Conservation (phyloP, 2,113 vertebrate genomes). For the Hyaena hyaena region DNA sequence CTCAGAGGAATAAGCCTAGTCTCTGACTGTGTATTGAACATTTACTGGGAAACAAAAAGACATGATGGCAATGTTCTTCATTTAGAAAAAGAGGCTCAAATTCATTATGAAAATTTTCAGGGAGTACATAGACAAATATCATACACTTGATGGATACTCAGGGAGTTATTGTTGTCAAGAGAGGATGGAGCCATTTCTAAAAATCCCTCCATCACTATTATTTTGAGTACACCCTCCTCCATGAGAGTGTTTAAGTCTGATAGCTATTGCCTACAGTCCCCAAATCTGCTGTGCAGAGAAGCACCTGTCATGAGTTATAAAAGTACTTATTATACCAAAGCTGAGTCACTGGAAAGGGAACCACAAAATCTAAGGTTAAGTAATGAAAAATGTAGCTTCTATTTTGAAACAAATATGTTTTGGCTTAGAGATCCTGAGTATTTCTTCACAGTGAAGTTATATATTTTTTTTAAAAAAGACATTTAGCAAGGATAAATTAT, state of each 20-base stretch:
- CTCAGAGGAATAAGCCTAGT: background rate
- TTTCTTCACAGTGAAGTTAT: constrained; percentile 65
- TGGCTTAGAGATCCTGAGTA: background rate
- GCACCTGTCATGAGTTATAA: constrained; percentile 60
- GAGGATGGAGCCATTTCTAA: background rate
- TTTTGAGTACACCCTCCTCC: constrained; percentile 55
- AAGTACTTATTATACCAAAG: constrained; percentile 27
- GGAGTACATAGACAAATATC: background rate
- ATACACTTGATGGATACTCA: background rate
- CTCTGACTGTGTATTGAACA: background rate
- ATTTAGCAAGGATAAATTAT: constrained; percentile 44
- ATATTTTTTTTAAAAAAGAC: constrained; percentile 62
- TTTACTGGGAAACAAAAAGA: background rate
- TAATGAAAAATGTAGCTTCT: constrained; percentile 54
- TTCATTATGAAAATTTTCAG: constrained; percentile 39
- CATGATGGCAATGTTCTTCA: background rate
- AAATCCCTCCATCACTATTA: constrained; percentile 16
- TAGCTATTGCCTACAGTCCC: constrained; percentile 64
- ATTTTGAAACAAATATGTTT: constrained; percentile 21
- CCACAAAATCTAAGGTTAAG: constrained; percentile 56
- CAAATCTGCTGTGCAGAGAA: constrained; percentile 36
- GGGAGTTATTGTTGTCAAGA: constrained; percentile 36
- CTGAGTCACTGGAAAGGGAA: constrained; percentile 53
- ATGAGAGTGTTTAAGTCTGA: background rate
- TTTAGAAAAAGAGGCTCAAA: constrained; percentile 2